phyloP scores from a whole-genome alignment of 1,140 invertebrate species.

The Stegodyphus dumicola region DNA sequence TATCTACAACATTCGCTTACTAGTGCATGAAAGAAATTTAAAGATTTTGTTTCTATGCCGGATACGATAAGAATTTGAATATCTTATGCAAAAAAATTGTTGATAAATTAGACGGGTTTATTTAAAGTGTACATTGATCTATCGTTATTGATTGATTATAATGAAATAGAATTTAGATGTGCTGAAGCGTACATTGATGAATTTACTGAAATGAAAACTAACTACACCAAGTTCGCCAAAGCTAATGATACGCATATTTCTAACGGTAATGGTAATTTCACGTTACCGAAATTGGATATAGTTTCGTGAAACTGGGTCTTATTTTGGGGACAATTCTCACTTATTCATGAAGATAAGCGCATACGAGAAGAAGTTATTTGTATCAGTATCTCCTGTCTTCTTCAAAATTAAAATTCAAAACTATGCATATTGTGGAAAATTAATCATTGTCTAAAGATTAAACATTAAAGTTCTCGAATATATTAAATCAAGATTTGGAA shows the following conservation, averaged over 20 bases:
- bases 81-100: too few relatives aligned
- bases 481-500: neutral
- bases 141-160: too few relatives aligned
- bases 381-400: neutral
- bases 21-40: too few relatives aligned
- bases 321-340: neutral
- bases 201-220: neutral
- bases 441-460: neutral
- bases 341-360: neutral
- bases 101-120: too few relatives aligned
- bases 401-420: neutral
- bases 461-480: neutral
- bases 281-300: neutral
- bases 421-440: neutral
- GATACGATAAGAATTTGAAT: too few relatives aligned
- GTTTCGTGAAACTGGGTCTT: neutral
- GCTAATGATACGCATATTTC: neutral
- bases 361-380: neutral
- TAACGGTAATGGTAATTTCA: neutral
- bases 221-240: neutral
- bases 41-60: too few relatives aligned
- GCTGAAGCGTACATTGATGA: neutral
- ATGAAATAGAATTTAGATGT: neutral
- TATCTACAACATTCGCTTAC: too few relatives aligned
- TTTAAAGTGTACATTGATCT: too few relatives aligned